Evolutionary conservation across 2,888 invertebrate species (phyloP).

Genomic region (Gerris lacustris): DNA sequence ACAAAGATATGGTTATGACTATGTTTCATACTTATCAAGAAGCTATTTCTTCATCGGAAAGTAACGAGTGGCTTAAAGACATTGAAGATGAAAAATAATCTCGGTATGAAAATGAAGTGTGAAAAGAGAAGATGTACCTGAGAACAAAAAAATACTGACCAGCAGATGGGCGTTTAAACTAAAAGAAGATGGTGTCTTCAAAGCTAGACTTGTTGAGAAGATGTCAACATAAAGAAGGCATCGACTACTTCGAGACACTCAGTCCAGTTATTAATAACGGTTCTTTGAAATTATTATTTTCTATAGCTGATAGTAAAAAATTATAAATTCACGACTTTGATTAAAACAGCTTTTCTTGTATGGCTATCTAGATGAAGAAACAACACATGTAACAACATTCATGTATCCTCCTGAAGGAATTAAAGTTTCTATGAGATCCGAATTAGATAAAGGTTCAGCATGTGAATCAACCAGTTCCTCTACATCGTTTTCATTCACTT

Average conservation of each 20-base stretch:
- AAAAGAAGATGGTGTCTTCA: conserved; percentile 24
- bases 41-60: conserved; percentile 17
- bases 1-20: neutral
- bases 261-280: conserved; percentile 30
- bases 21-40: conserved; percentile 14
- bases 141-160: conserved; percentile 21
- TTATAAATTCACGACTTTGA: conserved; percentile 14
- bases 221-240: conserved; percentile 29
- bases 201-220: conserved; percentile 30
- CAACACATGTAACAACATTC: no score
- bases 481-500: no score
- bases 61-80: conserved; percentile 22
- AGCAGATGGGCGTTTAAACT: conserved; percentile 31
- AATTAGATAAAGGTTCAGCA: no score
- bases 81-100: conserved; percentile 29
- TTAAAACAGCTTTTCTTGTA: conserved; percentile 28
- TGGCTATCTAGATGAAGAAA: conserved; percentile 24
- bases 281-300: conserved; percentile 27
- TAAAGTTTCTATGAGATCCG: conserved; percentile 13
- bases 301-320: conserved; percentile 24
- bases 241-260: conserved; percentile 29
- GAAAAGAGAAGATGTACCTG: conserved; percentile 18
- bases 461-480: no score
- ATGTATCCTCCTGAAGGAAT: conserved; percentile 25
- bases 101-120: conserved; percentile 27